Percentiles rank a stretch among this genome's conserved stretches.
Conservation (phyloP, 1,140 invertebrate species). For the Danaus plexippus region DNA sequence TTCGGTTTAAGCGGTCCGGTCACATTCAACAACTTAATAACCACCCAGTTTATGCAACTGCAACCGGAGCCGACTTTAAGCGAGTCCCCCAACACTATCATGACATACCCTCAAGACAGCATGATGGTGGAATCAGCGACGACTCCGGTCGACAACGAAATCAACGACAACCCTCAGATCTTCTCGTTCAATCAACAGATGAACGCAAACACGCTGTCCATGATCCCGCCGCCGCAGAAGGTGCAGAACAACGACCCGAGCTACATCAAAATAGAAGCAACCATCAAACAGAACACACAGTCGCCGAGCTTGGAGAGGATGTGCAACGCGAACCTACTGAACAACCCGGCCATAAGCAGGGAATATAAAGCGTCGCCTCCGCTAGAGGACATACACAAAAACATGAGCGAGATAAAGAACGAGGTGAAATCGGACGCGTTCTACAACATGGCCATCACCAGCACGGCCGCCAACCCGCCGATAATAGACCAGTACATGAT, state of each 20-base stretch:
- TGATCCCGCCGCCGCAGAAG: conserved; percentile 47
- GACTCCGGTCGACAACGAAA: conserved; percentile 43
- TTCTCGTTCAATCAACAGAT: conserved; percentile 60
- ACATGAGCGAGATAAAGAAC: conserved; percentile 63
- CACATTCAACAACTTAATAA: conserved; percentile 62
- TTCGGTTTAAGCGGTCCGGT: conserved; percentile 51
- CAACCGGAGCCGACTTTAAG: conserved; percentile 47
- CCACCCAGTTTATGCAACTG: conserved; percentile 61
- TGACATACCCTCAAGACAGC: conserved; percentile 48
- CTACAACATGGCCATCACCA: conserved; percentile 50
- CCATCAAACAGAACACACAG: conserved; percentile 64
- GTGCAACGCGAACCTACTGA: conserved; percentile 57
- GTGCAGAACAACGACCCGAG: conserved; percentile 56
- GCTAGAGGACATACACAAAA: conserved; percentile 61
- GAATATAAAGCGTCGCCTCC: conserved; percentile 65
- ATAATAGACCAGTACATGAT: conserved; percentile 59
- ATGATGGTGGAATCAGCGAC: conserved; percentile 39
- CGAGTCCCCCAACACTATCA: conserved; percentile 48
- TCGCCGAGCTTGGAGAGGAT: conserved; percentile 60
- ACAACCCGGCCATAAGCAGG: conserved; percentile 40
- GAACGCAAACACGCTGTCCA: conserved; percentile 48
- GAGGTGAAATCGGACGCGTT: conserved; percentile 61
- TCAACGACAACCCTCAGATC: conserved; percentile 50
- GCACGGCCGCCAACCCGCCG: conserved; percentile 35
- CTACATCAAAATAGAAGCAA: conserved; percentile 61